Evolutionary conservation across 2,888 invertebrate genomes (phyloP).

Genomic region (Apamea crenata): DNA sequence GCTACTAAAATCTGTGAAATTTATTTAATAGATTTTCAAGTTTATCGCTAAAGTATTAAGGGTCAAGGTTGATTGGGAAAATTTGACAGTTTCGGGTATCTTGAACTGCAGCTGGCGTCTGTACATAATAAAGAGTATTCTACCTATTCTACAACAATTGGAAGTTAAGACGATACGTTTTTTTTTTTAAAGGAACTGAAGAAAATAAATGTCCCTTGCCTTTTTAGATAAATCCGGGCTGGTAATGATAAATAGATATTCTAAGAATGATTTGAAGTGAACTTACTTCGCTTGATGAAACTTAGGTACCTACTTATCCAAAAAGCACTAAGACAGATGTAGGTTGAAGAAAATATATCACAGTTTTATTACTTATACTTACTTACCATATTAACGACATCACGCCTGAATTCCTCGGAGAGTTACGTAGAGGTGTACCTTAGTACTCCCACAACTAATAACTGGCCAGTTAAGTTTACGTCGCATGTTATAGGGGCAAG

Average conservation of each 20-base stretch:
- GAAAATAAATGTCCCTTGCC: not conserved
- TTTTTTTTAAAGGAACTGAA: not conserved
- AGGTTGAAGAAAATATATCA: conserved; percentile 9
- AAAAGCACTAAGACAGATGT: not conserved
- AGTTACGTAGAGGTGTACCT: not conserved
- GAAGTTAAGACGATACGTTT: not conserved
- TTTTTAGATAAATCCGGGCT: not conserved
- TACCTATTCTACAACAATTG: not conserved
- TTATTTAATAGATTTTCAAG: no score
- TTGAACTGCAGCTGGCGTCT: no score
- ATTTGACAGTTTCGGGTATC: no score
- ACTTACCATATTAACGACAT: not conserved
- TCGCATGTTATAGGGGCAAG: not conserved
- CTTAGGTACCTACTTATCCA: not conserved
- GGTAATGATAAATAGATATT: not conserved
- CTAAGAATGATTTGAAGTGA: conserved; percentile 2
- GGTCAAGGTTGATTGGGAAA: no score
- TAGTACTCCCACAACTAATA: not conserved
- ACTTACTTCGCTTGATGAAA: not conserved
- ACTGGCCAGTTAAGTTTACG: not conserved
- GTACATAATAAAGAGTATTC: no score
- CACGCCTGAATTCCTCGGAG: not conserved
- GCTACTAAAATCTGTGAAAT: no score
- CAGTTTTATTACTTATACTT: conserved; percentile 21
- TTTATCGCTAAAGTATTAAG: no score